Conservation (phyloP, 2,888 invertebrate species). For the Tipula vernalis region DNA sequence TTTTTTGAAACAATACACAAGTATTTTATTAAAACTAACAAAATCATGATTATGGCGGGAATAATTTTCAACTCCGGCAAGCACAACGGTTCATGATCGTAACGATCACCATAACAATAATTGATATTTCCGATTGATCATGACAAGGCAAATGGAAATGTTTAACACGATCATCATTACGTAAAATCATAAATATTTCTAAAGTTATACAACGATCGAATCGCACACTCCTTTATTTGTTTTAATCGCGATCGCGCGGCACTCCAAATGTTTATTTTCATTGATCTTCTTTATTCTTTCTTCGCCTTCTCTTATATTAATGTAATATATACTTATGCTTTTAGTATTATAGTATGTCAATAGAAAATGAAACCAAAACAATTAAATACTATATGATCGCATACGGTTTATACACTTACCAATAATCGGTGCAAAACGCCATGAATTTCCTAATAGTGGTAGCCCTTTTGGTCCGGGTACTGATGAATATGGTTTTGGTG, state of each 20-base stretch:
- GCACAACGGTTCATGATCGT: neutral
- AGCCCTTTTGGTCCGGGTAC: conserved; percentile 65
- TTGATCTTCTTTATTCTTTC: neutral
- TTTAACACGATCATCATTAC: neutral
- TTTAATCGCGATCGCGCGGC: neutral
- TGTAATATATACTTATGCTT: neutral
- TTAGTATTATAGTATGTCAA: neutral
- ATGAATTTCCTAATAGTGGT: conserved; percentile 64
- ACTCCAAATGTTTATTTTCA: neutral
- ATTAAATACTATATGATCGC: neutral
- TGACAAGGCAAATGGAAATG: neutral
- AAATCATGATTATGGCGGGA: neutral
- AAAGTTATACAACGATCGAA: neutral
- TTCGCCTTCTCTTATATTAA: neutral
- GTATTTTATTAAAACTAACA: neutral
- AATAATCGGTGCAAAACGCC: conserved; percentile 61
- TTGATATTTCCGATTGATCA: neutral
- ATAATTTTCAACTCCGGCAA: neutral
- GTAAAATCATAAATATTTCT: neutral
- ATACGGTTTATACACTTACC: conserved; percentile 36
- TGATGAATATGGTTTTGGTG: conserved; percentile 42
- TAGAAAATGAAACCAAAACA: neutral
- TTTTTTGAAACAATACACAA: neutral
- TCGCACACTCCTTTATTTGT: neutral
- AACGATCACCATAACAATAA: neutral